phyloP scores from a whole-genome alignment of 2,888 invertebrate genomes.

The Epiblema foenella region DNA sequence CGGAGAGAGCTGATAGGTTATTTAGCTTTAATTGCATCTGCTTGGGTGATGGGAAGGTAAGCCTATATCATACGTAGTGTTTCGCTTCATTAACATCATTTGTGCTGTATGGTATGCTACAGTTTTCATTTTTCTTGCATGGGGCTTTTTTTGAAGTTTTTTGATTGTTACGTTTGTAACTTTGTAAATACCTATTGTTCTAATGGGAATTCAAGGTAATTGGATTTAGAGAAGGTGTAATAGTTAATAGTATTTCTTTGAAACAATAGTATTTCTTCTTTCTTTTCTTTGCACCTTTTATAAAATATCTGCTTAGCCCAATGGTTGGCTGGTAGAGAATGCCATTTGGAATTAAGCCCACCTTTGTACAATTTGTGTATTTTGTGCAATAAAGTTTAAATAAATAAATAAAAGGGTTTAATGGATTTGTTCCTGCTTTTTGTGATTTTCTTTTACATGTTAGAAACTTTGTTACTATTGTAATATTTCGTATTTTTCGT shows the following conservation, averaged over 20 bases:
- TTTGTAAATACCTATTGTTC: neutral
- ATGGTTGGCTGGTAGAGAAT: no score
- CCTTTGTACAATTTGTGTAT: no score
- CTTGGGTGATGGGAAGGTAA: constrained; percentile 82
- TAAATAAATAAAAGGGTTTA: no score
- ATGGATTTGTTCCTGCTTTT: constrained; percentile 32
- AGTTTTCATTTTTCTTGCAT: constrained; percentile 49
- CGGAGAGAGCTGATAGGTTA: constrained; percentile 55
- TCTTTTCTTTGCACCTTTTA: no score
- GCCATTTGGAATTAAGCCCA: no score
- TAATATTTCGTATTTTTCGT: neutral
- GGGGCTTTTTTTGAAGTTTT: constrained; percentile 35
- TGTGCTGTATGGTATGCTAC: constrained; percentile 63
- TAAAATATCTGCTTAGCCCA: no score
- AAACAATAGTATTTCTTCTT: neutral
- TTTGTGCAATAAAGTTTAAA: no score
- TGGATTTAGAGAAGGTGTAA: neutral
- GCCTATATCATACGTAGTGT: constrained; percentile 56
- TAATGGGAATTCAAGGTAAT: neutral
- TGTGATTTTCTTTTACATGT: constrained; percentile 4
- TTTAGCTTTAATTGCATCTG: constrained; percentile 62
- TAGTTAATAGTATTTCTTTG: neutral
- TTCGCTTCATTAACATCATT: constrained; percentile 68
- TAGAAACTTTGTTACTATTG: neutral
- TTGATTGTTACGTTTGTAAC: neutral